Base-by-base conservation (phyloP, 2,888 invertebrate species). In the Nasonovia ribisnigri region DNA sequence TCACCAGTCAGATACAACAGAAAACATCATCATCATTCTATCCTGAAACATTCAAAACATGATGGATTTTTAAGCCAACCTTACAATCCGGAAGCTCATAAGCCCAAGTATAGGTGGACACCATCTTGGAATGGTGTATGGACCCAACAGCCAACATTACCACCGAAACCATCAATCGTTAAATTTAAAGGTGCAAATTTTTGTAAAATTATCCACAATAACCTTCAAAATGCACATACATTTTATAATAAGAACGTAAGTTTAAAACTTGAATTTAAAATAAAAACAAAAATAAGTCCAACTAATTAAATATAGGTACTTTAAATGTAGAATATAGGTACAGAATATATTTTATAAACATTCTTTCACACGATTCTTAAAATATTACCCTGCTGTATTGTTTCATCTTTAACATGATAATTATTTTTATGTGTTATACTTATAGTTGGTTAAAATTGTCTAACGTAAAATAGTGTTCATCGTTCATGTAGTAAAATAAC, bases 101-200 rank as follows among this genome's bases (percentile, higher is more conserved):
- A 97, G 91, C 98, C 98, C 54, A 97, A 97, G 95, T 97, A 97
- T 95, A 97, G 98, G 94, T 98, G 98, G 95, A 97, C 97, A 95
- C 98, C 98, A 3, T 96, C 97, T 36, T 96, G 96, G 36, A 94
- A 94, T 67, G 94, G 94, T 95, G 95, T 93, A 93, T 88, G 94
- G 94, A 89, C 93, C 94, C 93, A 93, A 89, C 94, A 94, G 94
- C 95, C 92, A 20, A 94, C 90, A 51, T 91, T 91, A 90, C 91
- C 94, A 16, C 92, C 94, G 10, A 94, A 92, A 91, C 94, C 94
- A 24, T 97, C 97, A 95, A 97, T 97, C 95, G 97, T 97, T 96
- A 97, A 97, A 95, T 97, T 97, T 95, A 97, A 97, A 97, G 97
- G 97, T 97, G 95, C 94, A 93, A 84, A 97, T 95, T 91, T 89